Evolutionary conservation across 2,113 vertebrate species (phyloP).

Genomic region (Spilogale gracilis): DNA sequence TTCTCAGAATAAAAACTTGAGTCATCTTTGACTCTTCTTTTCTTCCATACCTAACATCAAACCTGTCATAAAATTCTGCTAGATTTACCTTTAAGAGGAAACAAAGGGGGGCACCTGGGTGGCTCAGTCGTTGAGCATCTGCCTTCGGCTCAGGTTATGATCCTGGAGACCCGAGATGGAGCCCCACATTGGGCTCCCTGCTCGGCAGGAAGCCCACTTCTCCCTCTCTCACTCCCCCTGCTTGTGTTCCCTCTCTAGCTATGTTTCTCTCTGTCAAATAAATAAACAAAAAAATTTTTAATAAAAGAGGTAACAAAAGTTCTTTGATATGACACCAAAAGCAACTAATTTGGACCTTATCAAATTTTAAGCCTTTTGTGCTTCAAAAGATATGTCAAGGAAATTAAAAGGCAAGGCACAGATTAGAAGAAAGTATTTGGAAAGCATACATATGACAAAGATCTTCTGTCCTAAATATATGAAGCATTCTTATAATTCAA

Average conservation of each 20-base stretch:
- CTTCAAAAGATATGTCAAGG: not conserved
- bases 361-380: not conserved
- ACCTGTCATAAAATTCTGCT: not conserved
- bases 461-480: not conserved
- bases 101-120: no score
- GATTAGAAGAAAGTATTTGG: not conserved
- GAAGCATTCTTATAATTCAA: not conserved
- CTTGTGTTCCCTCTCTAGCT: no score
- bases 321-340: not conserved
- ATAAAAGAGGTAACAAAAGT: not conserved
- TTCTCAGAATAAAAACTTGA: not conserved
- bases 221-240: no score
- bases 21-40: not conserved
- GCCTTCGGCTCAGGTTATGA: no score
- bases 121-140: no score
- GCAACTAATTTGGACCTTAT: not conserved
- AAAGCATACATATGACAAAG: not conserved
- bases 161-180: no score
- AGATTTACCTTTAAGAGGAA: not conserved
- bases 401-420: not conserved
- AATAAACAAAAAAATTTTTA: no score
- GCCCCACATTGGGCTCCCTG: no score
- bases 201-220: no score
- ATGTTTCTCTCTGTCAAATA: no score
- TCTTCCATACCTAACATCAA: not conserved